Conservation (phyloP, 2,797 vertebrate species). For the Ceryle rudis region DNA sequence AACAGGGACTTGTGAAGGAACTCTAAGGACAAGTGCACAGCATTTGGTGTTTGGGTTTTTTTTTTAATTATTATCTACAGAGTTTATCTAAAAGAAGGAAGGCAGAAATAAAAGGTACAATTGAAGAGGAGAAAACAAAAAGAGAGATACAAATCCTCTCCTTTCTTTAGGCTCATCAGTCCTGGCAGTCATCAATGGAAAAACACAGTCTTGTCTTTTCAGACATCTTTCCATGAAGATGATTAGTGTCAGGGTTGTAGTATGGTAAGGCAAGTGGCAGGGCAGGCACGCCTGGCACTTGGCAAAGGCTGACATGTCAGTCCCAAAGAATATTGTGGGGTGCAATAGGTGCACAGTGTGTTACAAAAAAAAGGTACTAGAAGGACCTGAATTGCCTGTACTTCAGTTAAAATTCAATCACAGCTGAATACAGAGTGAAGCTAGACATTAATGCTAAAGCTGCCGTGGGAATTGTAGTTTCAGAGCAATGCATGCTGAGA, state of each 20-base stretch:
- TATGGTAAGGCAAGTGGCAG: neutral
- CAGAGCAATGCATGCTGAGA: neutral
- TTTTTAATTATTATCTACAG: neutral
- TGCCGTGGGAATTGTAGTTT: neutral
- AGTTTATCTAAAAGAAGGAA: neutral
- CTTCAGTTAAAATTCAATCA: neutral
- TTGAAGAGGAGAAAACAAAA: neutral
- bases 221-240: neutral
- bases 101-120: neutral
- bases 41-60: fast-evolving
- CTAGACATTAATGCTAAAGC: neutral
- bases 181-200: neutral
- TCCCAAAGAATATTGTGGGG: neutral
- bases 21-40: neutral
- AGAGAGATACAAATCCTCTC: neutral
- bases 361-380: neutral
- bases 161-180: neutral
- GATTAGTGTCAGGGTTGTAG: neutral
- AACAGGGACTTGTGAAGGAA: neutral
- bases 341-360: neutral
- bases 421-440: neutral
- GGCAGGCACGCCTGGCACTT: neutral
- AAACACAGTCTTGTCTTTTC: neutral
- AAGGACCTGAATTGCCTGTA: neutral
- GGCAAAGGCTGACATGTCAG: neutral